A percentile compares a stretch with the other conserved stretches of the same genome.
phyloP scores from a whole-genome alignment of 2,113 vertebrate species.

The Gila orcuttii region DNA sequence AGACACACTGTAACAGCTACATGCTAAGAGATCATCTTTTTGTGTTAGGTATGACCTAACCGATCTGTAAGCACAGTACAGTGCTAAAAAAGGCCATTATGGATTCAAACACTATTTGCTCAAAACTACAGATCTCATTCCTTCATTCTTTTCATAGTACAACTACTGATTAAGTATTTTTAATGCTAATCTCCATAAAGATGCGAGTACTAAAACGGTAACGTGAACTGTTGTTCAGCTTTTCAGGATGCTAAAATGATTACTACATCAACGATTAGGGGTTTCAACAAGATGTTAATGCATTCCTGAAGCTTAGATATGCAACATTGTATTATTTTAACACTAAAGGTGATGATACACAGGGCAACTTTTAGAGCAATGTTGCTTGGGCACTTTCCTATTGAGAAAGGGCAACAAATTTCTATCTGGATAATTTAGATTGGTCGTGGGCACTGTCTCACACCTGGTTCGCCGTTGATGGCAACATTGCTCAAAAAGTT shows the following conservation, averaged over 20 bases:
- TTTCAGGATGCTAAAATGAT: not conserved
- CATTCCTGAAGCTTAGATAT: not conserved
- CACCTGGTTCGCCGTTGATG: too few relatives aligned
- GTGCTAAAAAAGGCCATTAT: slow-evolving; percentile 20
- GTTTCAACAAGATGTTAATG: not conserved
- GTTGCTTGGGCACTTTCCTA: too few relatives aligned
- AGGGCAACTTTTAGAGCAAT: too few relatives aligned
- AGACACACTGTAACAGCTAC: not conserved
- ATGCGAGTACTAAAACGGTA: not conserved
- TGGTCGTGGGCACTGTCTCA: too few relatives aligned
- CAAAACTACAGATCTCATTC: not conserved
- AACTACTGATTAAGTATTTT: not conserved
- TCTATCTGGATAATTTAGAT: too few relatives aligned
- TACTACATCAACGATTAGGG: not conserved
- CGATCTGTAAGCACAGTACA: not conserved
- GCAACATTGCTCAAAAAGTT: not conserved
- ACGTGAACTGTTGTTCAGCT: not conserved
- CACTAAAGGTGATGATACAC: not conserved
- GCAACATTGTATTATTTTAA: not conserved
- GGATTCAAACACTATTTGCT: slow-evolving; percentile 11
- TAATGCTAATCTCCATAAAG: not conserved
- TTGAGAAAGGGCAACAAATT: too few relatives aligned
- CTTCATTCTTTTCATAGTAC: not conserved
- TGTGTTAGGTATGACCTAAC: not conserved
- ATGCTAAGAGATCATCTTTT: not conserved